Evolutionary conservation across 53 echinoderm and acorn worm genomes (phyloP).

Genomic region (Luidia sarsii): DNA sequence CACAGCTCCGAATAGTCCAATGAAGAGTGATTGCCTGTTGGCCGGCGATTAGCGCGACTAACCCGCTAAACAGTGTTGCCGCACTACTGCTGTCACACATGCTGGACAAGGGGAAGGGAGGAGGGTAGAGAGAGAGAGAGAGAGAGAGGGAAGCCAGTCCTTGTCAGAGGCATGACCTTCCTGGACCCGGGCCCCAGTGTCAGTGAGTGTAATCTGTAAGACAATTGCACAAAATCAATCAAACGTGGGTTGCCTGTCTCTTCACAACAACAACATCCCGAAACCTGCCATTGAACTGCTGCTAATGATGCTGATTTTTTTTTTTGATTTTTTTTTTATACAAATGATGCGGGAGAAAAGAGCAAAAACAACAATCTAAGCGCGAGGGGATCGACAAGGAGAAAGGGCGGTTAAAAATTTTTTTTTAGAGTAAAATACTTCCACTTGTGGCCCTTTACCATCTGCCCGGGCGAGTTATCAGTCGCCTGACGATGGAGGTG

Average conservation of each 20-base stretch:
- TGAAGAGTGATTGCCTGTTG: slow-evolving; percentile 55
- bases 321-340: too few species aligned
- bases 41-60: slow-evolving; percentile 47
- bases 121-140: too few species aligned
- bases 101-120: too few species aligned
- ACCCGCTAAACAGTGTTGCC: slow-evolving; percentile 38
- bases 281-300: neutral
- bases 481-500: neutral
- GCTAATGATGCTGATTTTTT: too few species aligned
- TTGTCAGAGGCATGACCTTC: too few species aligned
- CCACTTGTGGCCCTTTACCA: slow-evolving; percentile 40
- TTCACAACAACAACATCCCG: too few species aligned
- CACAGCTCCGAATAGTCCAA: too few species aligned
- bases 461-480: slow-evolving; percentile 29
- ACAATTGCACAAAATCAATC: slow-evolving; percentile 59
- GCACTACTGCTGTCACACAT: too few species aligned
- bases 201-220: slow-evolving; percentile 50
- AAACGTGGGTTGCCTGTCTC: slow-evolving; percentile 24
- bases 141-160: too few species aligned
- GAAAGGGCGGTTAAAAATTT: too few species aligned
- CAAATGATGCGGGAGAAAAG: neutral
- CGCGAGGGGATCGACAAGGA: neutral
- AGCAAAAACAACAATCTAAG: neutral
- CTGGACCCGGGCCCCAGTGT: too few species aligned
- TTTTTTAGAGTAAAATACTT: slow-evolving; percentile 28